A percentile compares a stretch with the other conserved stretches of the same genome.
Conservation (phyloP, 2,888 invertebrate genomes). For the Lutraria lutraria region DNA sequence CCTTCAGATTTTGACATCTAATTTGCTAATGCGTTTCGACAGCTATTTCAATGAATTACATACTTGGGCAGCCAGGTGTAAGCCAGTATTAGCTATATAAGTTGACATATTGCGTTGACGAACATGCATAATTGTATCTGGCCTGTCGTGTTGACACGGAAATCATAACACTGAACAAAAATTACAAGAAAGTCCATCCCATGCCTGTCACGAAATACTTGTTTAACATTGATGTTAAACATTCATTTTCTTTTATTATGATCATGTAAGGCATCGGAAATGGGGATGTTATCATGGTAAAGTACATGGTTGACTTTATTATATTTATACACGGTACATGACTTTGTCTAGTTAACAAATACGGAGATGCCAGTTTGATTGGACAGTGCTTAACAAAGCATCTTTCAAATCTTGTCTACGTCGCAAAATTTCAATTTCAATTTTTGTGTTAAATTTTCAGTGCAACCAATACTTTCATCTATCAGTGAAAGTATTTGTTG, state of each 20-base stretch:
- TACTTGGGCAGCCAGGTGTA: conserved; percentile 40
- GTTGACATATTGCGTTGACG: conserved; percentile 25
- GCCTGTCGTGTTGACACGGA: conserved; percentile 29
- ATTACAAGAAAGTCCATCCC: conserved; percentile 16
- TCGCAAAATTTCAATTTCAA: background rate
- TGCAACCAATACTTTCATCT: background rate
- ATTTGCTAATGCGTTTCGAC: conserved; percentile 39
- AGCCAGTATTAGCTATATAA: conserved; percentile 27
- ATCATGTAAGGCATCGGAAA: conserved; percentile 17
- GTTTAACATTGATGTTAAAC: background rate
- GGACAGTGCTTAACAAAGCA: background rate
- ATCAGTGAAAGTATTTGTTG: background rate
- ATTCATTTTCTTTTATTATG: conserved; percentile 20
- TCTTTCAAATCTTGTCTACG: background rate
- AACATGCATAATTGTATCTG: conserved; percentile 41
- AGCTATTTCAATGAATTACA: conserved; percentile 38
- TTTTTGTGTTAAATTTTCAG: background rate
- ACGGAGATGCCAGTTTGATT: background rate
- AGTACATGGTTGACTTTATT: background rate
- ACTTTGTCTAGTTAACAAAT: conserved; percentile 11
- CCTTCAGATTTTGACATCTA: conserved; percentile 16
- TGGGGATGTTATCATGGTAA: background rate
- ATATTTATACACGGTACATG: conserved; percentile 1
- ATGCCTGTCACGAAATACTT: conserved; percentile 31
- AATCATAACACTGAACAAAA: conserved; percentile 28